Evolutionary conservation across 2,113 vertebrate species (phyloP), one percentile per base, ranked within the genome.

Genomic region (Zeus faber): DNA sequence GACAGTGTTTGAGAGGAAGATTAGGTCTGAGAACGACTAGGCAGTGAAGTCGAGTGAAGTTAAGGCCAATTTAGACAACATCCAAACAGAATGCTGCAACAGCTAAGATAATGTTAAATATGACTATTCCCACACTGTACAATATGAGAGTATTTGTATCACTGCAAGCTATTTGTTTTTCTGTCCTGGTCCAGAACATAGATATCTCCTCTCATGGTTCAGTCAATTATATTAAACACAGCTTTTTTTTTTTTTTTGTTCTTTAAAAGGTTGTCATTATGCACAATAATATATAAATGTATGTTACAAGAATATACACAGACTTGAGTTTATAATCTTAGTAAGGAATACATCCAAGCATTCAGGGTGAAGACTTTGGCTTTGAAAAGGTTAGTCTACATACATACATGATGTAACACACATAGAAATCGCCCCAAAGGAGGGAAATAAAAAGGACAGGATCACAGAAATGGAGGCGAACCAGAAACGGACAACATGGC

Each of bases 261-360:
- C 46, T 77, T 64, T 62, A 51, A 79, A 78, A 86, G 66, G 68
- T 78, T 67, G 62, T 75, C 87, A 86, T 77, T 88, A 89, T 84
- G 76, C 80, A 87, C 77, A 88, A 83, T 85, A 80, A 74, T 40
- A 65, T 89, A 87, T 86, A 89, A 87, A 88, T 82, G 83, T 88
- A 91, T 86, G 69, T 82, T 88, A 90, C 86, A 90, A 82, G 81
- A 89, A 88, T 89, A 87, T 86, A 89, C 85, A 89, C 49, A 72
- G 77, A 49, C 70, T 86, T 85, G 70, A 85, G 77, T 84, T 82
- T 74, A 79, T 74, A 80, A 68, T 85, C 64, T 77, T 60, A 79
- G 57, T 77, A 63, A 85, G 67, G 74, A 87, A 61, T 84, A 89
- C 82, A 87, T 90, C 85, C 86, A 89, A 87, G 85, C 88, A 89